These are phyloP conservation scores for Patella ulyssiponensis DNA, from an alignment of 2,888 invertebrate species.

Conservation along the genomic window DNA sequence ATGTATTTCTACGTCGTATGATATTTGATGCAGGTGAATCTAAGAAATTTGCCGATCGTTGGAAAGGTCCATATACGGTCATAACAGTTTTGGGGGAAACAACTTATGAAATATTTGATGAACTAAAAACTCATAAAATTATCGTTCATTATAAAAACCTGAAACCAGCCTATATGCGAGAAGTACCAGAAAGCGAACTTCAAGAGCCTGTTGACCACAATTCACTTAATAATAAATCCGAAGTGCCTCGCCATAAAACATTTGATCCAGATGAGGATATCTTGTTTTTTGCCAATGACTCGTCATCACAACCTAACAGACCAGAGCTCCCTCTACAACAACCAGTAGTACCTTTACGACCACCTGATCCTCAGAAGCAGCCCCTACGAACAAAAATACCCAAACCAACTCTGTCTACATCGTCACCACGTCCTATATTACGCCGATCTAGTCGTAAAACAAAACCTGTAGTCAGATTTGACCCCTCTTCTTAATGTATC, in stretches of 20 bases:
- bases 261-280: background rate
- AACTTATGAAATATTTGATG: background rate
- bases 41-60: background rate
- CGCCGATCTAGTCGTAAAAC: slow-evolving; percentile 2
- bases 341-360: background rate
- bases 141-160: background rate
- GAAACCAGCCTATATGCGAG: background rate
- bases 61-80: background rate
- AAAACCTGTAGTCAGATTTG: background rate
- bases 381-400: too few species aligned
- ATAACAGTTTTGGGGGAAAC: background rate
- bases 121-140: background rate
- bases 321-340: too few species aligned
- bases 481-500: background rate
- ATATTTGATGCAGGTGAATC: background rate
- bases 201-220: background rate
- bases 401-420: background rate
- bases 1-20: background rate
- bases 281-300: too few species aligned
- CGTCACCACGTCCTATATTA: background rate
- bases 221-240: background rate
- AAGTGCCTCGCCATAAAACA: background rate
- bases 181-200: background rate
- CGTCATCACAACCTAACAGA: too few species aligned
- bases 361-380: background rate